Percentiles rank a stretch among this genome's conserved stretches.
phyloP scores from a whole-genome alignment of 2,113 vertebrate species.

The Poecilia latipinna region DNA sequence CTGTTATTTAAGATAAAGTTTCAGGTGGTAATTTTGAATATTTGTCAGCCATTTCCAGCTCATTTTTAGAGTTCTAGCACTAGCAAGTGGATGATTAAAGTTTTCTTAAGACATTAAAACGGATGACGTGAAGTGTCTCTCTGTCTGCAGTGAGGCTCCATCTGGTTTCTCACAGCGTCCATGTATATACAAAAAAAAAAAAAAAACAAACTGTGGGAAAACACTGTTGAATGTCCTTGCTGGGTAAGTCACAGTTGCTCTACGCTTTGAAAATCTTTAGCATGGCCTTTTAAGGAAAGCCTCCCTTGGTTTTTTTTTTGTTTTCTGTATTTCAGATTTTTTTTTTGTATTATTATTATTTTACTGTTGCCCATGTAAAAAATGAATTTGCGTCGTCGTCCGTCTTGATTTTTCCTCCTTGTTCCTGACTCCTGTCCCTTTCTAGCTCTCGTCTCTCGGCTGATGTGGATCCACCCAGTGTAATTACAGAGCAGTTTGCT shows the following conservation, averaged over 20 bases:
- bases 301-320: background rate
- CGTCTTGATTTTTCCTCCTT: constrained; percentile 5
- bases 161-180: constrained; percentile 58
- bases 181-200: background rate
- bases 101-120: constrained; percentile 16
- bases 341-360: background rate
- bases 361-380: constrained; percentile 9
- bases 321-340: background rate
- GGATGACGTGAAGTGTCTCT: constrained; percentile 32
- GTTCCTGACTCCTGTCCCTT: constrained; percentile 36
- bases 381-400: background rate
- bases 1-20: too few species aligned
- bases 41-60: background rate
- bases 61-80: background rate
- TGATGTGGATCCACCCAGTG: constrained; percentile 73
- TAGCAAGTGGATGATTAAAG: background rate
- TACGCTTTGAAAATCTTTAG: constrained; percentile 51
- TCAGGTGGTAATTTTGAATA: background rate
- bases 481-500: constrained; percentile 80
- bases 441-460: constrained; percentile 35
- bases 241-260: constrained; percentile 32
- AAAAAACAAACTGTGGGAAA: constrained; percentile 58
- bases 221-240: constrained; percentile 35
- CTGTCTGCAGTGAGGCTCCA: constrained; percentile 30
- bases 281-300: constrained; percentile 40